A percentile compares a stretch with the other conserved stretches of the same genome.
phyloP scores from a whole-genome alignment of 2,113 vertebrate species.

The Zosterops borbonicus region DNA sequence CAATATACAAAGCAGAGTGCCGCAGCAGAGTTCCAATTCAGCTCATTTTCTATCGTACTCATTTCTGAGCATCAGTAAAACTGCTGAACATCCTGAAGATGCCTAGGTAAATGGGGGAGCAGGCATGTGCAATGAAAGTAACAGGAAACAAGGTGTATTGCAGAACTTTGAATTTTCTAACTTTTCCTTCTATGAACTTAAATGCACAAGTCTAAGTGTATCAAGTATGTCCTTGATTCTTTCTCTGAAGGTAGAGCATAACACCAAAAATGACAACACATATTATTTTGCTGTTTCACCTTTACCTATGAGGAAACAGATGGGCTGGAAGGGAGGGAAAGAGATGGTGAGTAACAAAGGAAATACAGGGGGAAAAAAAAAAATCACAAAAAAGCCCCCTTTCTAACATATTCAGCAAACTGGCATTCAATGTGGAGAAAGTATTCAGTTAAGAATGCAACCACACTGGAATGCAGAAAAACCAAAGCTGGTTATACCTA shows the following conservation, averaged over 20 bases:
- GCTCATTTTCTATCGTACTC: not conserved
- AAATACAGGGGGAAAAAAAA: not conserved
- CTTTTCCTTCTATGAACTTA: not conserved
- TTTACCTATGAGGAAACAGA: not conserved
- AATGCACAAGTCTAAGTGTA: not conserved
- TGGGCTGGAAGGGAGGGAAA: not conserved
- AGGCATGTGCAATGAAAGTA: not conserved
- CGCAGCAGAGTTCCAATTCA: not conserved
- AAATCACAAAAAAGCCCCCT: accelerated
- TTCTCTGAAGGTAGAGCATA: not conserved
- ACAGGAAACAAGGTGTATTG: not conserved
- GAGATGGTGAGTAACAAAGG: not conserved
- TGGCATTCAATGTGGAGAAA: not conserved
- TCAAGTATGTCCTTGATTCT: not conserved
- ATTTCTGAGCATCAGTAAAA: not conserved
- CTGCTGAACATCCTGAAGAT: not conserved
- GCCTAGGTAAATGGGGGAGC: not conserved
- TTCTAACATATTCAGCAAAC: not conserved
- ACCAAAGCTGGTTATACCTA: slow-evolving; percentile 58
- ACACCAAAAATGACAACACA: not conserved
- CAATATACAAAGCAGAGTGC: not conserved
- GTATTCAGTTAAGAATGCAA: not conserved
- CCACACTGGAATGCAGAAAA: not conserved
- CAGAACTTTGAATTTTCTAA: not conserved
- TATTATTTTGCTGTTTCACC: not conserved